Evolutionary conservation across 2,888 invertebrate genomes (phyloP).

Genomic region (Malachius bipustulatus): DNA sequence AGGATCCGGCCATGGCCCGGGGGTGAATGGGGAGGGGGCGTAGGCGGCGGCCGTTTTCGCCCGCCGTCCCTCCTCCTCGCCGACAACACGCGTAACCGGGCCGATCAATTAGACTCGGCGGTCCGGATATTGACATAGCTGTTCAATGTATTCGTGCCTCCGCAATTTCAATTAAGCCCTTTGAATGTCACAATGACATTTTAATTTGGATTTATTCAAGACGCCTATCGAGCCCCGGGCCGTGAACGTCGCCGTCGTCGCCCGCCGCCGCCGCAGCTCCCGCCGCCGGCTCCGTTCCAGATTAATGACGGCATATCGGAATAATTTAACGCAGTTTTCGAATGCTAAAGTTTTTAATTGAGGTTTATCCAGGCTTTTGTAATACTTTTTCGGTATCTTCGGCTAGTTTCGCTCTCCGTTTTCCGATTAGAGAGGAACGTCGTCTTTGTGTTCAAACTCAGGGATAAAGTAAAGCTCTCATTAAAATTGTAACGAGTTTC

Average conservation of each 20-base stretch:
- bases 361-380: constrained; percentile 1
- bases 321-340: constrained; percentile 1
- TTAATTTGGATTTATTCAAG: constrained; percentile 31
- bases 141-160: constrained; percentile 10
- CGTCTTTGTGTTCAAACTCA: too few species aligned
- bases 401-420: background rate
- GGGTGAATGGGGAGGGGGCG: too few species aligned
- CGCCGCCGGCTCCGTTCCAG: background rate
- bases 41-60: too few species aligned
- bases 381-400: background rate
- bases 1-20: too few species aligned
- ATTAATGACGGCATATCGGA: constrained; percentile 3
- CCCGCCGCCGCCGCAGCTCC: too few species aligned
- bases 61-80: background rate
- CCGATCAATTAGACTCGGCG: constrained; percentile 1
- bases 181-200: constrained; percentile 31
- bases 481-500: too few species aligned
- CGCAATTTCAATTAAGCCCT: constrained; percentile 32
- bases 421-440: too few species aligned
- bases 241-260: too few species aligned
- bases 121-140: constrained; percentile 2
- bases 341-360: constrained; percentile 2
- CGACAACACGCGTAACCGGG: constrained; percentile 1
- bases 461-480: too few species aligned
- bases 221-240: constrained; percentile 14